Base-by-base conservation (phyloP, 2,888 invertebrate genomes). In the Ypsolopha scabrella region DNA sequence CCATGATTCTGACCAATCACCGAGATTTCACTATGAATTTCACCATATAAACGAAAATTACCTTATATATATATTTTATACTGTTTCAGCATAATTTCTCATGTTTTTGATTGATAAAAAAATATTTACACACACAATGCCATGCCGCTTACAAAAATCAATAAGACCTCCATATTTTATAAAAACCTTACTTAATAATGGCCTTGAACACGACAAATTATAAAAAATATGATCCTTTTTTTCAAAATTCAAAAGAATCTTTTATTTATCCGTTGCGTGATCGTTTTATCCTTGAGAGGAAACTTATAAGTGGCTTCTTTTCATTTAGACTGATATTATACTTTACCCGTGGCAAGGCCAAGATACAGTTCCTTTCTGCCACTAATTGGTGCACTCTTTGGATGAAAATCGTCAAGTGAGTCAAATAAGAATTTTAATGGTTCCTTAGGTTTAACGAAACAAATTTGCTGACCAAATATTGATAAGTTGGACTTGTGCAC, bases 211-310 rank as follows among this genome's bases (percentile, higher is more conserved):
- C 41, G 39, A n/a, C 6, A 48, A 52, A 55, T 52, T 41, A 50
- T 52, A 60, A 51, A 60, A 62, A 67, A 66, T 24, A 61, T 55
- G 53, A 13, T 53, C 34, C 57, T 60, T 60, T 63, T 53, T 58
- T 55, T 60, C 8, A 13, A 14, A 47, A 47, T 47, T 47, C 55
- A 64, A 64, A 63, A 58, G 61, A 51, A 14, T 60, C 59, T 60
- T 70, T 67, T 55, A 56, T 59, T 9, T 47, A 13, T 38, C 11
- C 54, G 60, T 73, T 63, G 75, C 75, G 75, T 75, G 74, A 69
- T 61, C 56, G 4, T n/a, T 7, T 57, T 53, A 54, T 24, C 24
- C 38, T 38, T 57, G 56, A 53, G 51, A 58, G 56, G 60, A 57
- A 59, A 58, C 57, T 55, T 57, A 58, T 68, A 64, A 70, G 61